Conservation (phyloP, 2,113 vertebrate species). For the Laticauda laticaudata region DNA sequence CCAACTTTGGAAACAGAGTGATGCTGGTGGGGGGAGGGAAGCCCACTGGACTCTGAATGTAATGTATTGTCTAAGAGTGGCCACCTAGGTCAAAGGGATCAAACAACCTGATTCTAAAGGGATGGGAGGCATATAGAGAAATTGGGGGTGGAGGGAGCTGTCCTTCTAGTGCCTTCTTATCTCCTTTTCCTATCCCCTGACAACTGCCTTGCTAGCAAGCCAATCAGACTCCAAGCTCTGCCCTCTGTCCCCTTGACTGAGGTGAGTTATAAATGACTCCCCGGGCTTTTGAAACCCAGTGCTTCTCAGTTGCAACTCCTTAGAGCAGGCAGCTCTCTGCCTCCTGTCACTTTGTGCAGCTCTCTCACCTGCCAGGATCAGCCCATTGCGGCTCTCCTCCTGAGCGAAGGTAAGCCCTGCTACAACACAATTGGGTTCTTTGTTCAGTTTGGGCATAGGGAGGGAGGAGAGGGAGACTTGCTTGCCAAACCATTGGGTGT, state of each 20-base stretch:
- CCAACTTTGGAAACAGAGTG: not conserved
- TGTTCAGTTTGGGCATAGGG: conserved; percentile 63
- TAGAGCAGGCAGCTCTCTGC: conserved; percentile 66
- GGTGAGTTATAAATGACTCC: conserved; percentile 83
- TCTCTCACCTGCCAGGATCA: conserved; percentile 44
- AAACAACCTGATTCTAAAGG: conserved; percentile 62
- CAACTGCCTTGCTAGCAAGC: conserved; percentile 72
- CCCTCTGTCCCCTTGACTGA: conserved; percentile 71
- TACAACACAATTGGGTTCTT: conserved; percentile 65
- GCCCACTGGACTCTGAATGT: conserved; percentile 62
- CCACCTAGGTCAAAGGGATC: conserved; percentile 65
- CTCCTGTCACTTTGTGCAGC: conserved; percentile 63
- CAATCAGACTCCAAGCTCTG: conserved; percentile 76
- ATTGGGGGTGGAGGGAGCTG: conserved; percentile 42
- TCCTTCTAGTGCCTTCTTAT: conserved; percentile 75
- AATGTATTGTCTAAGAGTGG: conserved; percentile 70
- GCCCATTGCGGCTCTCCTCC: conserved; percentile 51
- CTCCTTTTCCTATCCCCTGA: conserved; percentile 74
- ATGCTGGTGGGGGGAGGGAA: conserved; percentile 45
- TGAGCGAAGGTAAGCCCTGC: conserved; percentile 59
- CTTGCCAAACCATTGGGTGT: conserved; percentile 58
- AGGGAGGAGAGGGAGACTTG: conserved; percentile 50
- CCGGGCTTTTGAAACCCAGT: conserved; percentile 68
- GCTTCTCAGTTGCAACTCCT: conserved; percentile 63
- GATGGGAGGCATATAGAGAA: conserved; percentile 58